These are phyloP conservation scores for silkworm (Bombyx mori) DNA, from an alignment of 1,140 invertebrate genomes.

Conservation along the genomic window ASM3026992v2 NC_085121.1:366501-367000, in stretches of 20 bases:
- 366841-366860: no score
- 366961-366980: constrained; percentile 3
- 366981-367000: constrained; percentile 6
- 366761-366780: not conserved
- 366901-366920: constrained; percentile 18
- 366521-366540: no score
- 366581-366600: no score
- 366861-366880: constrained; percentile 14
- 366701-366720: not conserved
- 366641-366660: not conserved
- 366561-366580: no score
- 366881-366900: constrained; percentile 7
- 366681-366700: not conserved
- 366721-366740: not conserved
- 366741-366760: not conserved
- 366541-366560: no score
- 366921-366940: constrained; percentile 20
- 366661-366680: not conserved
- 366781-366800: no score
- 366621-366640: no score
- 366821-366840: no score
- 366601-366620: no score
- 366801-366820: no score
- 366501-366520: no score
- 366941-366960: constrained; percentile 18